phyloP scores from a whole-genome alignment of 2,797 vertebrate species.

The Sciurus carolinensis region DNA sequence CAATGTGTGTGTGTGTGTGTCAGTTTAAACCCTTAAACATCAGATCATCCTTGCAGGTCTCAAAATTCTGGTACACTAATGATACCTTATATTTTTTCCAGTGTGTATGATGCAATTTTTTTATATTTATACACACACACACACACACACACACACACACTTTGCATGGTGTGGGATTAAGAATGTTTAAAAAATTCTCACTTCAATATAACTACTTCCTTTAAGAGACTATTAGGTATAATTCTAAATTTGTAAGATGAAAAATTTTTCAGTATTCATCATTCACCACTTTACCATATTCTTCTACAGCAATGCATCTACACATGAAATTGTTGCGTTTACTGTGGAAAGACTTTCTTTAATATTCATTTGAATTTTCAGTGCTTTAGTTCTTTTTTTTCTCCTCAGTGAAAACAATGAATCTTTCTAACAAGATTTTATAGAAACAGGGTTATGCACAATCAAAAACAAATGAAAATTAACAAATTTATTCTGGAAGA shows the following conservation, averaged over 20 bases:
- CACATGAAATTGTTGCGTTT: constrained; percentile 20
- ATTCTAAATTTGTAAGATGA: not conserved
- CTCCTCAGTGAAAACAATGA: not conserved
- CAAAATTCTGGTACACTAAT: not conserved
- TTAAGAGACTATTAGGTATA: not conserved
- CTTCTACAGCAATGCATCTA: not conserved
- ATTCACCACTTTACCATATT: not conserved
- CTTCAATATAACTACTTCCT: not conserved
- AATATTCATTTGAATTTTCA: not conserved
- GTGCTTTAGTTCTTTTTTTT: not conserved
- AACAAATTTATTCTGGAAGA: not conserved
- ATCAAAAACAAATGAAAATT: not conserved
- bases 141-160: not conserved
- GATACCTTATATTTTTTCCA: not conserved
- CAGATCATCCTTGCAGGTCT: not conserved
- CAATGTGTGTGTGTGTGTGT: not conserved
- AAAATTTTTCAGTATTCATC: not conserved
- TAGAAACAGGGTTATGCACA: not conserved
- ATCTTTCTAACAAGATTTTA: not conserved
- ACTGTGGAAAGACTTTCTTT: not conserved
- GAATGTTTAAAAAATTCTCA: not conserved
- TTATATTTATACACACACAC: not conserved
- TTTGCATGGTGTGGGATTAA: not conserved
- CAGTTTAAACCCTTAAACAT: not conserved
- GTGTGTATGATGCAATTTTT: not conserved